Conservation (phyloP, 1,140 invertebrate species). For the Drosophila willistoni region DNA sequence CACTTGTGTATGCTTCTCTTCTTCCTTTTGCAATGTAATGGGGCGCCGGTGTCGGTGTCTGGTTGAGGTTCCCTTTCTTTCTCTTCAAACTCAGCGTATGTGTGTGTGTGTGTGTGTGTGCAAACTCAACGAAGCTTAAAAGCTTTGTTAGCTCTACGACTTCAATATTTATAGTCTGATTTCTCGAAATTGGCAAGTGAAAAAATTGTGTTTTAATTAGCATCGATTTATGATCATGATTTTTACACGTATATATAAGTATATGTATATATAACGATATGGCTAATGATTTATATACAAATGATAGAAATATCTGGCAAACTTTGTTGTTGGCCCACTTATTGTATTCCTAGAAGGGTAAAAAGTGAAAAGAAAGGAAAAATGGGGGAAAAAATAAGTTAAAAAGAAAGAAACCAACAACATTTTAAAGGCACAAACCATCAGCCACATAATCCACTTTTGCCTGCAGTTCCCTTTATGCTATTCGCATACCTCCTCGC, state of each 20-base stretch:
- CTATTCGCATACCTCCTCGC: not conserved
- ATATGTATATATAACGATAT: not conserved
- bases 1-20: conserved; percentile 11
- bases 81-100: conserved; percentile 18
- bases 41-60: conserved; percentile 37
- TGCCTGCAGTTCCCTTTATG: conserved; percentile 20
- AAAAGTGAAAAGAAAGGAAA: conserved; percentile 20
- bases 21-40: conserved; percentile 46
- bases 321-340: conserved; percentile 22
- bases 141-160: conserved; percentile 75
- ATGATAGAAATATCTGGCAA: not conserved
- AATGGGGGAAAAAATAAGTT: conserved; percentile 40
- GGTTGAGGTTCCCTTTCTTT: conserved; percentile 5
- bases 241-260: conserved; percentile 1
- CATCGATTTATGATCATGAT: conserved; percentile 21
- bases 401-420: conserved; percentile 37
- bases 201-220: conserved; percentile 18
- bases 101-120: conserved; percentile 32
- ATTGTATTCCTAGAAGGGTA: conserved; percentile 33
- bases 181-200: conserved; percentile 36
- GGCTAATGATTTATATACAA: not conserved
- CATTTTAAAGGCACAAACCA: conserved; percentile 25
- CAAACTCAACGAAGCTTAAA: conserved; percentile 77
- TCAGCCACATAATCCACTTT: conserved; percentile 77
- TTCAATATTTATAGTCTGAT: conserved; percentile 67